Evolutionary conservation across 2,113 vertebrate species (phyloP).

Genomic region (Dipodomys spectabilis): DNA sequence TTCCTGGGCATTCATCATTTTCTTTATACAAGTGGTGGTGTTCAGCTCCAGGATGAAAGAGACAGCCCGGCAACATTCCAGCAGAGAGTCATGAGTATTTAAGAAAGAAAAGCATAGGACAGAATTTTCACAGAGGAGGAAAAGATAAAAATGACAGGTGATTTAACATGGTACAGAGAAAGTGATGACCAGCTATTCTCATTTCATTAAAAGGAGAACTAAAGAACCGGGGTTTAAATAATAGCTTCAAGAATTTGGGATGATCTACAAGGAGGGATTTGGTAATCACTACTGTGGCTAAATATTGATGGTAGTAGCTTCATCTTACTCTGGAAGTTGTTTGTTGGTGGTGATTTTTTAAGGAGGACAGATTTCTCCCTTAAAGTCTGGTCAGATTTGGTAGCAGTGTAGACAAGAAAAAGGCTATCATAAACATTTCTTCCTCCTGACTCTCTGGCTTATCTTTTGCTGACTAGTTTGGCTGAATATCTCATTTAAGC

Average conservation of each 20-base stretch:
- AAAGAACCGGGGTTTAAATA: not conserved
- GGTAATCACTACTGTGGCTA: not conserved
- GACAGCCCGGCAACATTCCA: not conserved
- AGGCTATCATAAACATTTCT: constrained; percentile 12
- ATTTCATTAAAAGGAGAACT: constrained; percentile 3
- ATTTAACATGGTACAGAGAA: constrained; percentile 22
- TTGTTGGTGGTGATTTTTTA: not conserved
- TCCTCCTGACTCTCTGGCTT: constrained; percentile 16
- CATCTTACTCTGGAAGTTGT: not conserved
- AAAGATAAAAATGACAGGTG: not conserved
- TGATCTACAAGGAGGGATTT: not conserved
- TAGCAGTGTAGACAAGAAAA: not conserved
- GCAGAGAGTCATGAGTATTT: not conserved
- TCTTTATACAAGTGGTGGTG: constrained; percentile 35
- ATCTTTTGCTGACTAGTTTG: constrained; percentile 13
- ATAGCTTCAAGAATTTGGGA: not conserved
- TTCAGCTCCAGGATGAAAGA: constrained; percentile 18
- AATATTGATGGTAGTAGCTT: not conserved
- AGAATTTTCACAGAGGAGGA: not conserved
- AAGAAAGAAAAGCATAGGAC: not conserved
- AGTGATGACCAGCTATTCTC: not conserved
- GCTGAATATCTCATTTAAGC: not conserved
- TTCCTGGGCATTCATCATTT: constrained; percentile 8
- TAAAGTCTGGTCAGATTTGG: not conserved
- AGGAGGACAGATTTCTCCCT: not conserved